These are phyloP conservation scores for Drosophila melanogaster DNA, from an alignment of 1,140 invertebrate species.

Conservation along the genomic window DNA sequence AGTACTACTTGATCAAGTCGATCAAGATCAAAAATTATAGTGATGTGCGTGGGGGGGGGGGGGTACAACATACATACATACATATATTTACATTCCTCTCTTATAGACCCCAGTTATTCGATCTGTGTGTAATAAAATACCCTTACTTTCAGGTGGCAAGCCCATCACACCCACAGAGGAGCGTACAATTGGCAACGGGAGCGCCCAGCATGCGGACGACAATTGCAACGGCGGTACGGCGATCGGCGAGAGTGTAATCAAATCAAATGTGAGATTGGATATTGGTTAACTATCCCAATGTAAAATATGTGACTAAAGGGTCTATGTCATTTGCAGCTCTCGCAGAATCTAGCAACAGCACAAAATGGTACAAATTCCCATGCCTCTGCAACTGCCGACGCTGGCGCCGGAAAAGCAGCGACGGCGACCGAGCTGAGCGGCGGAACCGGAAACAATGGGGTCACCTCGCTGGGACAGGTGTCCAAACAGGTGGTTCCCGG, in stretches of 20 bases:
- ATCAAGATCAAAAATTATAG: too few species aligned
- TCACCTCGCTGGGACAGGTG: slow-evolving; percentile 78
- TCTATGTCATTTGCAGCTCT: slow-evolving; percentile 54
- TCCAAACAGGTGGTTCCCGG: slow-evolving; percentile 84
- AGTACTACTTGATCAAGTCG: slow-evolving; percentile 20
- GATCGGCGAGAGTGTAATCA: slow-evolving; percentile 75
- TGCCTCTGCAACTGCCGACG: slow-evolving; percentile 52
- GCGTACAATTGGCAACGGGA: slow-evolving; percentile 82
- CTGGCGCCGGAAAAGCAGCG: slow-evolving; percentile 50
- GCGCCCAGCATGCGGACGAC: slow-evolving; percentile 74
- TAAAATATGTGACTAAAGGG: not conserved
- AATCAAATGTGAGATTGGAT: slow-evolving; percentile 65
- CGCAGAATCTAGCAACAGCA: slow-evolving; percentile 82
- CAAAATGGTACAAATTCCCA: slow-evolving; percentile 84
- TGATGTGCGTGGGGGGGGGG: too few species aligned
- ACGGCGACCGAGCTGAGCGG: slow-evolving; percentile 31
- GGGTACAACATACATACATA: too few species aligned
- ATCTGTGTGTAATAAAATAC: not conserved
- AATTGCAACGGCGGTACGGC: slow-evolving; percentile 69
- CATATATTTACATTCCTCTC: too few species aligned
- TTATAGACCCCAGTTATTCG: not conserved
- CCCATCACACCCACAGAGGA: slow-evolving; percentile 90
- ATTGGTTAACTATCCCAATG: not conserved
- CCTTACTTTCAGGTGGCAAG: slow-evolving; percentile 86
- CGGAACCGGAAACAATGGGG: slow-evolving; percentile 64